phyloP scores from a whole-genome alignment of 2,888 invertebrate species.

The Spilarctia lutea region DNA sequence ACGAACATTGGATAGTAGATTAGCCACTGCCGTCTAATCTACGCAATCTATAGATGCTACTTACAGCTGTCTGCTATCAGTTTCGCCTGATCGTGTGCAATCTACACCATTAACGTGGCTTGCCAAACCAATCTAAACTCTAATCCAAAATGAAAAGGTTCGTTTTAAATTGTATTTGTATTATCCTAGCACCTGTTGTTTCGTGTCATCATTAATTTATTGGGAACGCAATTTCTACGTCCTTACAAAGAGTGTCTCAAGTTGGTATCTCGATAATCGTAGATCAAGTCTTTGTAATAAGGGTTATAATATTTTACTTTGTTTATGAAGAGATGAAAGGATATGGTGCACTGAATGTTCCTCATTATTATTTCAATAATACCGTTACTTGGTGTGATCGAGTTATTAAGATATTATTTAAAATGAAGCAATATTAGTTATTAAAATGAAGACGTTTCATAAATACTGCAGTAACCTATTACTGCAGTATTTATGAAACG shows the following conservation, averaged over 20 bases:
- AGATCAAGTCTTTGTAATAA: conserved; percentile 26
- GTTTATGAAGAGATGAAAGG: neutral
- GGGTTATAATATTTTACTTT: conserved; percentile 10
- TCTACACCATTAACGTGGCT: conserved; percentile 4
- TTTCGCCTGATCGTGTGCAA: conserved; percentile 28
- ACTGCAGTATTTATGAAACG: too few species aligned
- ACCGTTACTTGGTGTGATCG: neutral
- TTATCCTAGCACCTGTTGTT: conserved; percentile 35
- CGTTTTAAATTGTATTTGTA: conserved; percentile 19
- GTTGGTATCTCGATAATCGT: conserved; percentile 27
- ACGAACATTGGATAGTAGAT: neutral
- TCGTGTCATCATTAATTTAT: conserved; percentile 44
- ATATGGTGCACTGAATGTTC: neutral
- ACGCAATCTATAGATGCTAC: neutral
- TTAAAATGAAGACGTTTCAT: neutral
- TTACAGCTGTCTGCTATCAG: conserved; percentile 18
- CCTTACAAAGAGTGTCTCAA: conserved; percentile 30
- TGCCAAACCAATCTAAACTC: conserved; percentile 20
- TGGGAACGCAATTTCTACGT: conserved; percentile 37
- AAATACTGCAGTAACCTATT: too few species aligned
- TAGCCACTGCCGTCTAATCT: neutral
- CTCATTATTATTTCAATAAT: neutral
- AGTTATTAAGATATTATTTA: neutral
- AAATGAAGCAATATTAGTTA: neutral
- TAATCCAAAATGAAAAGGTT: neutral